Evolutionary conservation across 2,888 invertebrate genomes (phyloP), one percentile per base, ranked within the genome.

Genomic region (Meliscaeva auricollis): DNA sequence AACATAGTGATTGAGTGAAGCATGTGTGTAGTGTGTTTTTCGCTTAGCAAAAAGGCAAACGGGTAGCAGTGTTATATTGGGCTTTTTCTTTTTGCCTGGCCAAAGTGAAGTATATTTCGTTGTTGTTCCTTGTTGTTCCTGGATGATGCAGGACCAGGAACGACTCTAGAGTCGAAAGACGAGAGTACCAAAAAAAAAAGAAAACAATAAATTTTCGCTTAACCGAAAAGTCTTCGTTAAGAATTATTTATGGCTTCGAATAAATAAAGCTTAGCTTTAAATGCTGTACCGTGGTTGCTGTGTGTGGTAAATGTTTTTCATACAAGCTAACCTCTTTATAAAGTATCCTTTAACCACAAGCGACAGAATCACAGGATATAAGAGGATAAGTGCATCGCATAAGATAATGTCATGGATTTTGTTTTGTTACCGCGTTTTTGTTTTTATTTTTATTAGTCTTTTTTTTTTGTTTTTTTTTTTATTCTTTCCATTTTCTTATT

Each of bases 201-300:
- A 74, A 60, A 66, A 79, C 84, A 73, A 85, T 85, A 85, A 85
- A 85, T 85, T 85, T 76, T 76, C 85, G 85, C 85, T 81, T 85
- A 85, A 76, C 85, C 81, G 85, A 85, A 76, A 81, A 85, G 85
- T 85, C 76, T 81, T 87, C 84, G 87, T 88, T 89, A 88, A 89
- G 88, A 87, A 89, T 89, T 89, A 89, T 89, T 89, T 89, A 89
- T 89, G 87, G 87, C 87, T 87, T 87, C 82, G 88, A 89, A 89
- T 89, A 89, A 89, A 89, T 89, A 89, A 88, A 88, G 89, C 88
- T 89, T 88, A 89, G 88, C 87, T 87, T 89, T 89, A 88, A 89
- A 87, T 87, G 88, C 72, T 83, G 78, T 83, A 68, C 83, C 70
- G 79, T 77, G 81, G 82, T 79, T 75, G 70, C 38, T 75, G 81